phyloP scores from a whole-genome alignment of 2,113 vertebrate genomes.

The Charina bottae region DNA sequence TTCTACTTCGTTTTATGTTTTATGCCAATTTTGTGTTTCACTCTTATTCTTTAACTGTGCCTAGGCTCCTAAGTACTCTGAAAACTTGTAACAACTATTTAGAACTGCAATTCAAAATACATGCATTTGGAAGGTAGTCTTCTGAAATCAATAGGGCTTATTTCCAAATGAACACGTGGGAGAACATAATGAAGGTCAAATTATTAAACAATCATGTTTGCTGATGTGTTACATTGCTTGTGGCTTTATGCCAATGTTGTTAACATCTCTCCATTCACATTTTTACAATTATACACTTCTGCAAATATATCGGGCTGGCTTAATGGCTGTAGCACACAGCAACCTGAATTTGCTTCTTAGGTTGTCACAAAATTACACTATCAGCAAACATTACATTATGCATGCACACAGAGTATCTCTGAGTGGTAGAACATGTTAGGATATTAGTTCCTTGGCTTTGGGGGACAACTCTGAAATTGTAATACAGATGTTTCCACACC shows the following conservation, averaged over 20 bases:
- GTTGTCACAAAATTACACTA: neutral
- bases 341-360: neutral
- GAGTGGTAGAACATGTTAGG: neutral
- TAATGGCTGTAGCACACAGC: neutral
- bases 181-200: neutral
- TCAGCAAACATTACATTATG: neutral
- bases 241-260: constrained; percentile 14
- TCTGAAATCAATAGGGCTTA: neutral
- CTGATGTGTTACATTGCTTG: neutral
- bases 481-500: neutral
- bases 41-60: neutral
- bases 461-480: neutral
- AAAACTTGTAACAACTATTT: neutral
- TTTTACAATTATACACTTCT: constrained; percentile 5
- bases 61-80: neutral
- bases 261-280: constrained; percentile 3
- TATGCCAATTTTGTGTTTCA: neutral
- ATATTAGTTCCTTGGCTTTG: neutral
- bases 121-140: neutral
- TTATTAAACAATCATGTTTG: neutral
- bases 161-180: neutral
- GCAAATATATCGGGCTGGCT: neutral
- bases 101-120: neutral
- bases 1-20: neutral
- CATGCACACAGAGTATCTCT: neutral